These are phyloP conservation scores for Lepidurus couesii DNA, from an alignment of 1,140 invertebrate genomes.

Conservation along the genomic window DNA sequence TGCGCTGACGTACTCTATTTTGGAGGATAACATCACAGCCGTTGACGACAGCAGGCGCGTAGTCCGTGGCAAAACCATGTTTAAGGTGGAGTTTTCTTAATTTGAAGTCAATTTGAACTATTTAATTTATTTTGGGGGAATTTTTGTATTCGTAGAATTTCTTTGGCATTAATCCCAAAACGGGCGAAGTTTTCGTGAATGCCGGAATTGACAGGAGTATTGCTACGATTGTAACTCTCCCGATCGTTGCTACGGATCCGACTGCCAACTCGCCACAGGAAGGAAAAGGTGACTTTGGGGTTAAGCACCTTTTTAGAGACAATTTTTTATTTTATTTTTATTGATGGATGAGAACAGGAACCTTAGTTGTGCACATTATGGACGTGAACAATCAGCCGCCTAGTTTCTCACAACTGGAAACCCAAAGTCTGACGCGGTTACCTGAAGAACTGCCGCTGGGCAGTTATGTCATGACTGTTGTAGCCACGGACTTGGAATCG, in stretches of 20 bases:
- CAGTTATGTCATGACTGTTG: conserved; percentile 69
- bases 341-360: conserved; percentile 50
- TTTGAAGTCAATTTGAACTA: not conserved
- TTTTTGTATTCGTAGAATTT: conserved; percentile 52
- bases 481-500: conserved; percentile 74
- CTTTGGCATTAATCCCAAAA: conserved; percentile 61
- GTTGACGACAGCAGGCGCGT: conserved; percentile 75
- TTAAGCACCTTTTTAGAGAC: conserved; percentile 29
- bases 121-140: not conserved
- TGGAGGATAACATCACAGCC: conserved; percentile 61
- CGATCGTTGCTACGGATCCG: conserved; percentile 70
- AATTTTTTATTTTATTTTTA: not conserved
- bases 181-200: conserved; percentile 66
- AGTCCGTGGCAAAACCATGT: conserved; percentile 46
- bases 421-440: conserved; percentile 50
- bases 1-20: conserved; percentile 63
- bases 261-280: conserved; percentile 69
- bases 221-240: conserved; percentile 67
- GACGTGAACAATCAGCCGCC: conserved; percentile 67
- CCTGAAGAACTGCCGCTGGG: conserved; percentile 77
- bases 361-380: conserved; percentile 76
- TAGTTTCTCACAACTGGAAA: conserved; percentile 65
- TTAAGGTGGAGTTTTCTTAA: conserved; percentile 11
- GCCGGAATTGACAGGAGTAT: conserved; percentile 59
- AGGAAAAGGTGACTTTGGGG: conserved; percentile 56